These are phyloP conservation scores for Bombus ignitus DNA, from an alignment of 1,140 invertebrate genomes.

Conservation along the genomic window DNA sequence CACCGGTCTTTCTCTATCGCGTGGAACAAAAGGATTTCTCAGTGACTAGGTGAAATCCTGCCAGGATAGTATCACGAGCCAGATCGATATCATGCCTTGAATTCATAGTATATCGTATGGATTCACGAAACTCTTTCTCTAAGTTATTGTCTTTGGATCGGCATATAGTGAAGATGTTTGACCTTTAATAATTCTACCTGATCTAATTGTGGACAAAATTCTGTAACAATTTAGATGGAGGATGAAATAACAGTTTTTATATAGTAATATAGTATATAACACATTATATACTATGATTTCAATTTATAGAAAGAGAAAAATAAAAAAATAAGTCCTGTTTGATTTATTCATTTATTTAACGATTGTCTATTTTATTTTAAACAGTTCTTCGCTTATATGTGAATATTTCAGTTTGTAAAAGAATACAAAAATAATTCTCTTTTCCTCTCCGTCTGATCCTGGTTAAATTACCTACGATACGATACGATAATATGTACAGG, in stretches of 20 bases:
- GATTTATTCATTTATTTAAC: too few species aligned
- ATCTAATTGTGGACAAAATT: too few species aligned
- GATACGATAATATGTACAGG: neutral
- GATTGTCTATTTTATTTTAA: too few species aligned
- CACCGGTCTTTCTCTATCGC: neutral
- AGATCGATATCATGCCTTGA: neutral
- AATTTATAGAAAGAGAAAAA: too few species aligned
- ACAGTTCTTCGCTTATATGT: neutral
- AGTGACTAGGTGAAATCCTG: neutral
- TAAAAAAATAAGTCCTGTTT: too few species aligned
- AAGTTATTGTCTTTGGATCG: neutral
- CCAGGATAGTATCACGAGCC: neutral
- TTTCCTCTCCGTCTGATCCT: neutral
- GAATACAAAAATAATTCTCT: too few species aligned
- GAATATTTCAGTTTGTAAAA: neutral
- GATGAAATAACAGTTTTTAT: too few species aligned
- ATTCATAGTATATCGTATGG: neutral
- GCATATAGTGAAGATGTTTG: too few species aligned
- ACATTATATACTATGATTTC: too few species aligned
- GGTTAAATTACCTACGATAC: neutral
- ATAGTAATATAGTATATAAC: too few species aligned
- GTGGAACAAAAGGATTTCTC: slow-evolving; percentile 19
- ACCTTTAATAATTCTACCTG: too few species aligned
- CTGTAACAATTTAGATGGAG: too few species aligned
- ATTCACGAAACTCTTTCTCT: neutral